Evolutionary conservation across 2,113 vertebrate genomes (phyloP).

Genomic region (Etheostoma cragini): DNA sequence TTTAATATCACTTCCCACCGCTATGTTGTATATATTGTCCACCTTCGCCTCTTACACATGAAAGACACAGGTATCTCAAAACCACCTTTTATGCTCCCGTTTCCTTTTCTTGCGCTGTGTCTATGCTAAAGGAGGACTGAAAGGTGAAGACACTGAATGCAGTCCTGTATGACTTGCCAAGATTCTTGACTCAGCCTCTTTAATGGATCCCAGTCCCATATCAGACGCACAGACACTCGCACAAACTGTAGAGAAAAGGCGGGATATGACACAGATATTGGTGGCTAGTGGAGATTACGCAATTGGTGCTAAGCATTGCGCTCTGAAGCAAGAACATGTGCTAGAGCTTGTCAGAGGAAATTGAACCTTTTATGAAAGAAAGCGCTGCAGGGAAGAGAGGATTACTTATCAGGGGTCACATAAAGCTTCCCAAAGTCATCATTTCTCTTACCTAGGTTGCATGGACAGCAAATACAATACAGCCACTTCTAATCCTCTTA

Average conservation of each 20-base stretch:
- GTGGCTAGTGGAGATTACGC: constrained; percentile 21
- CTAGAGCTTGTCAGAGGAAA: constrained; percentile 17
- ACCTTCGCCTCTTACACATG: constrained; percentile 32
- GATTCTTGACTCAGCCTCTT: constrained; percentile 5
- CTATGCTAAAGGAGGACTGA: constrained; percentile 1
- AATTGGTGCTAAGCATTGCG: constrained; percentile 23
- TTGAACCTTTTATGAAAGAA: constrained; percentile 39
- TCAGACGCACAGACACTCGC: not conserved
- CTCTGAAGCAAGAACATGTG: constrained; percentile 16
- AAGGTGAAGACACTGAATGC: constrained; percentile 36
- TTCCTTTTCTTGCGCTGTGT: not conserved
- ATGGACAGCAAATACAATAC: constrained; percentile 4
- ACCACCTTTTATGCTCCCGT: constrained; percentile 12
- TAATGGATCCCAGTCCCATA: not conserved
- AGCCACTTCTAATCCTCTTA: not conserved
- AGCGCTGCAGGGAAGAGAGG: constrained; percentile 5
- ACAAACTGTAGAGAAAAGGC: not conserved
- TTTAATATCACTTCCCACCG: constrained; percentile 15
- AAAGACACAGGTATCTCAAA: constrained; percentile 24
- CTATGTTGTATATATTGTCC: not conserved
- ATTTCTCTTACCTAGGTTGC: constrained; percentile 10
- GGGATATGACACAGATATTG: constrained; percentile 9
- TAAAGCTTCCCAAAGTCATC: constrained; percentile 16
- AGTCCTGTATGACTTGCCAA: not conserved
- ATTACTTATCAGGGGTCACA: constrained; percentile 33